These are phyloP conservation scores for Zootermopsis nevadensis DNA, from an alignment of 2,888 invertebrate genomes.

Conservation along the genomic window DNA sequence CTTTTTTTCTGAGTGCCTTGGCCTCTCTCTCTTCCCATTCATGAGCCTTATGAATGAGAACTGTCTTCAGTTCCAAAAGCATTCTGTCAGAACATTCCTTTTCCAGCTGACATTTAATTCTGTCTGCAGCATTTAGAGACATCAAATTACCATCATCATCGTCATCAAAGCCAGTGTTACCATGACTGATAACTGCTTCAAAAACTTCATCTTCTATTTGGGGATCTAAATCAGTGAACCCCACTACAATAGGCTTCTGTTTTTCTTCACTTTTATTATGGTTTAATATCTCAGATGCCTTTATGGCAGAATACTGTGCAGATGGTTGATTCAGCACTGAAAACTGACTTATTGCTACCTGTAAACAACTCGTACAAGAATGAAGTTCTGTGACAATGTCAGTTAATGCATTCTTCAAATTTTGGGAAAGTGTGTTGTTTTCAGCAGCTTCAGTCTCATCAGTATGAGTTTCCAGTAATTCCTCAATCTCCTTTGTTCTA, in stretches of 20 bases:
- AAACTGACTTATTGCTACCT: constrained; percentile 4
- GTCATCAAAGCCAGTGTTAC: background rate
- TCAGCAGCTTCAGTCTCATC: background rate
- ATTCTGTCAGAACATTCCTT: constrained; percentile 29
- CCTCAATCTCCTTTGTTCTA: constrained; percentile 19
- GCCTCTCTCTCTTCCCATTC: constrained; percentile 29
- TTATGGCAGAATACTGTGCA: background rate
- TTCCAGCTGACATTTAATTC: background rate
- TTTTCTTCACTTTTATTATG: background rate
- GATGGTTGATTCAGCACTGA: background rate
- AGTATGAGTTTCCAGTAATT: background rate
- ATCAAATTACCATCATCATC: background rate
- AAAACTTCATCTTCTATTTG: constrained; percentile 31
- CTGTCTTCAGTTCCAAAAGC: constrained; percentile 34
- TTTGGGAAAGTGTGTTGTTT: background rate
- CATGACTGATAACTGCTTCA: background rate
- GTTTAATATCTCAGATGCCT: background rate
- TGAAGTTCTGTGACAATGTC: background rate
- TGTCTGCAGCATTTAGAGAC: background rate
- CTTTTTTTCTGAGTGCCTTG: background rate
- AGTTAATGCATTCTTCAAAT: background rate
- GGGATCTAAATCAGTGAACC: background rate
- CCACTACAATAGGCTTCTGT: background rate
- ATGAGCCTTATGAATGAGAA: constrained; percentile 8
- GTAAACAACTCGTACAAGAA: constrained; percentile 18